Percentiles rank a stretch among this genome's conserved stretches.
Evolutionary conservation across 2,797 vertebrate genomes (phyloP).

Genomic region (Synanceia verrucosa): DNA sequence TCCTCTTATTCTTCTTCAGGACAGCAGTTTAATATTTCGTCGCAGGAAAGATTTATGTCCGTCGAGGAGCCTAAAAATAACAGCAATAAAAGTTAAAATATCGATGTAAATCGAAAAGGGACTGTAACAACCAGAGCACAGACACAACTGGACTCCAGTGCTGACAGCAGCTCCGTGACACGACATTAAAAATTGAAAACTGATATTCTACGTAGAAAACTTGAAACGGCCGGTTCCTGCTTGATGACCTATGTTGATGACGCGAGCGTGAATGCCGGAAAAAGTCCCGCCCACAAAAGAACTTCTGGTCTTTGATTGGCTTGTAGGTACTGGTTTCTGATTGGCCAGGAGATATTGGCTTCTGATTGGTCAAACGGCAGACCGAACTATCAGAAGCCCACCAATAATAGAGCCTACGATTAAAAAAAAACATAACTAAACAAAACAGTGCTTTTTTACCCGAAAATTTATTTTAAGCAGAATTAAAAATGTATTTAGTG

Average conservation of each 20-base stretch:
- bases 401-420: neutral
- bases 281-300: neutral
- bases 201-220: neutral
- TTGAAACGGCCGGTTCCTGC: neutral
- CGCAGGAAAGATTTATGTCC: neutral
- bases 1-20: too few relatives aligned
- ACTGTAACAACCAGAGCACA: neutral
- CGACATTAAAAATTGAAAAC: neutral
- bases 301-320: too few relatives aligned
- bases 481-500: too few relatives aligned
- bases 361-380: neutral
- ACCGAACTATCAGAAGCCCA: neutral
- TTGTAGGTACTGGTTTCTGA: neutral
- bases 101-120: neutral
- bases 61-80: neutral
- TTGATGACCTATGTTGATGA: conserved; percentile 3
- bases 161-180: neutral
- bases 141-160: neutral
- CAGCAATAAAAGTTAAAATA: neutral
- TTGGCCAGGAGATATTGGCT: neutral
- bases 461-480: neutral
- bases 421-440: neutral
- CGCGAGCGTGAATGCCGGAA: neutral
- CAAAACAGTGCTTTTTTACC: neutral
- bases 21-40: neutral